Percentiles rank a stretch among this genome's conserved stretches.
phyloP scores from a whole-genome alignment of 2,888 invertebrate genomes.

The Germaria angustata region DNA sequence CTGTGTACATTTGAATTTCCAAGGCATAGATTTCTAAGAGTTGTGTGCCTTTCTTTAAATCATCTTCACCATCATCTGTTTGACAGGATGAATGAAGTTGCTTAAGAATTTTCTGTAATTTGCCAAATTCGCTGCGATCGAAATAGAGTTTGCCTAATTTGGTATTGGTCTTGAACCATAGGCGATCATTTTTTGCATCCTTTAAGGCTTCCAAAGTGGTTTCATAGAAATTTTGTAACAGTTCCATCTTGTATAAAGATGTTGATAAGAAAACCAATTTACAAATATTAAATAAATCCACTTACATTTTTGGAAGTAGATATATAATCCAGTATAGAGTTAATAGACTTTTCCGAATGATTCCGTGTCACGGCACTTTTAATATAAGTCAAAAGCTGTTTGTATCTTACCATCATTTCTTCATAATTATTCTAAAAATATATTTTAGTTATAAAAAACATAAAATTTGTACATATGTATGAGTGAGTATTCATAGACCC shows the following conservation, averaged over 20 bases:
- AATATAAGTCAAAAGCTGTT: conserved; percentile 97
- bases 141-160: conserved; percentile 99
- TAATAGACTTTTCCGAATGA: conserved; percentile 99
- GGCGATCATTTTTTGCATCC: conserved; percentile 98
- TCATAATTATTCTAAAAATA: conserved; percentile 89
- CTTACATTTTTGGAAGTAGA: conserved; percentile 98
- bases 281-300: conserved; percentile 66
- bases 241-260: conserved; percentile 88
- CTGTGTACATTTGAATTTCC: conserved; percentile 99
- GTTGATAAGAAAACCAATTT: not conserved
- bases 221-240: conserved; percentile 98
- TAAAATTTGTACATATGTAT: not conserved
- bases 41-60: conserved; percentile 98
- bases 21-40: conserved; percentile 98
- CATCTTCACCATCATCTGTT: conserved; percentile 98
- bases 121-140: conserved; percentile 95
- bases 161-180: conserved; percentile 99
- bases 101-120: conserved; percentile 97
- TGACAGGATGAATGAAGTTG: conserved; percentile 98
- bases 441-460: not conserved
- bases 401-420: conserved; percentile 97
- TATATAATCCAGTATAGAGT: conserved; percentile 99
- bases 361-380: conserved; percentile 99
- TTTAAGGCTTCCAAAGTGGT: conserved; percentile 95
- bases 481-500: conserved; percentile 71